phyloP scores from a whole-genome alignment of 2,113 vertebrate genomes.

The Chloropsis cyanopogon region DNA sequence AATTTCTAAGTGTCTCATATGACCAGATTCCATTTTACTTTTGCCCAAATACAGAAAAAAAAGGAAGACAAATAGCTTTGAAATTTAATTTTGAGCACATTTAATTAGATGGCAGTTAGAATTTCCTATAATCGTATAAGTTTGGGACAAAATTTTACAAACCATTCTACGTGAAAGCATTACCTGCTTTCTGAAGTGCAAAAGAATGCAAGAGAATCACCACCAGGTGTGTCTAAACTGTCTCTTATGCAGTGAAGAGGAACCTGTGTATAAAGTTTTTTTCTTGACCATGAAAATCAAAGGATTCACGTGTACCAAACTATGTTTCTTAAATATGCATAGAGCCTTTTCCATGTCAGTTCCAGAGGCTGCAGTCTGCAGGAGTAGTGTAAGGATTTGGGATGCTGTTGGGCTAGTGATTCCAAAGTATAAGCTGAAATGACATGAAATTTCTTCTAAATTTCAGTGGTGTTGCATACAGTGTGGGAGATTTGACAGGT shows the following conservation, averaged over 20 bases:
- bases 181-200: neutral
- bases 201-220: neutral
- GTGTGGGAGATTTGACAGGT: neutral
- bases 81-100: neutral
- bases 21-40: neutral
- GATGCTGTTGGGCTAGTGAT: neutral
- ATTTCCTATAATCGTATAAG: neutral
- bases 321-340: neutral
- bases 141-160: neutral
- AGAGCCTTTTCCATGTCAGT: neutral
- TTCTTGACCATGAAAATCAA: neutral
- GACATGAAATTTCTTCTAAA: neutral
- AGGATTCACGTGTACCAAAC: neutral
- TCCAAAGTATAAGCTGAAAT: neutral
- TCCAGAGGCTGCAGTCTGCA: neutral
- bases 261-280: neutral
- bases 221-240: neutral
- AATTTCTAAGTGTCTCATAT: neutral
- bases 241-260: neutral
- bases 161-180: neutral
- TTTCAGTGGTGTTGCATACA: neutral
- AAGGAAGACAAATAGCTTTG: neutral
- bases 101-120: neutral
- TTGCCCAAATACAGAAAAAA: neutral
- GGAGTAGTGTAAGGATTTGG: neutral